A percentile compares a stretch with the other conserved stretches of the same genome.
Conservation (phyloP, 2,113 vertebrate species). For the Ranitomeya variabilis region DNA sequence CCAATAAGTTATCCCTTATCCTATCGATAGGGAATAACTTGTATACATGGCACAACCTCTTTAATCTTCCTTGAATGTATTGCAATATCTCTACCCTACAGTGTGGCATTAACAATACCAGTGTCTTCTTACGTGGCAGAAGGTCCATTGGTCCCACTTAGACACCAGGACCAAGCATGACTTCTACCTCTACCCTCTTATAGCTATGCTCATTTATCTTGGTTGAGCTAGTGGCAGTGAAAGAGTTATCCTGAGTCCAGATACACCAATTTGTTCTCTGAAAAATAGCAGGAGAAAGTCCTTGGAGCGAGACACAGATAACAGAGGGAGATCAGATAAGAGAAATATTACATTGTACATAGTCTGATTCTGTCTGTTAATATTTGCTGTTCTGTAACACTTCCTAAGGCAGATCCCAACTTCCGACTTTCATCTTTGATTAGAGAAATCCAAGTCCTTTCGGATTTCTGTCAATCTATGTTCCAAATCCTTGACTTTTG, state of each 20-base stretch:
- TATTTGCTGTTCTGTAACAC: slow-evolving; percentile 42
- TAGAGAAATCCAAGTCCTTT: slow-evolving; percentile 3
- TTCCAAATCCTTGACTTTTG: slow-evolving; percentile 4
- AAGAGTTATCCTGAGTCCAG: slow-evolving; percentile 17
- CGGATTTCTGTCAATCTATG: slow-evolving; percentile 8
- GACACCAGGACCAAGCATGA: too few relatives aligned
- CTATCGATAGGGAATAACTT: too few relatives aligned
- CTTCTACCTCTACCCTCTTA: background rate
- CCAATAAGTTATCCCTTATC: too few relatives aligned
- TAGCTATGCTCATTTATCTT: background rate
- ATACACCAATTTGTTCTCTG: slow-evolving; percentile 30
- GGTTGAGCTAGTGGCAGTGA: background rate
- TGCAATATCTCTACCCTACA: too few relatives aligned
- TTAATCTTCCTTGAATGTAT: too few relatives aligned
- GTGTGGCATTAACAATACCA: too few relatives aligned
- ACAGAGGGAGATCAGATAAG: slow-evolving; percentile 34
- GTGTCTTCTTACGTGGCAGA: too few relatives aligned
- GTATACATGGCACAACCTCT: too few relatives aligned
- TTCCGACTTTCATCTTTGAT: slow-evolving; percentile 42
- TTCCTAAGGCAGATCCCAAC: slow-evolving; percentile 20
- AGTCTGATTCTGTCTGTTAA: slow-evolving; percentile 44
- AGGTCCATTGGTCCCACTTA: background rate
- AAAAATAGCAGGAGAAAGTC: slow-evolving; percentile 27
- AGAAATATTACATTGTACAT: slow-evolving; percentile 54
- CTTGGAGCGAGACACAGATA: slow-evolving; percentile 35